Conservation (phyloP, 2,113 vertebrate species). For the Tichodroma muraria region DNA sequence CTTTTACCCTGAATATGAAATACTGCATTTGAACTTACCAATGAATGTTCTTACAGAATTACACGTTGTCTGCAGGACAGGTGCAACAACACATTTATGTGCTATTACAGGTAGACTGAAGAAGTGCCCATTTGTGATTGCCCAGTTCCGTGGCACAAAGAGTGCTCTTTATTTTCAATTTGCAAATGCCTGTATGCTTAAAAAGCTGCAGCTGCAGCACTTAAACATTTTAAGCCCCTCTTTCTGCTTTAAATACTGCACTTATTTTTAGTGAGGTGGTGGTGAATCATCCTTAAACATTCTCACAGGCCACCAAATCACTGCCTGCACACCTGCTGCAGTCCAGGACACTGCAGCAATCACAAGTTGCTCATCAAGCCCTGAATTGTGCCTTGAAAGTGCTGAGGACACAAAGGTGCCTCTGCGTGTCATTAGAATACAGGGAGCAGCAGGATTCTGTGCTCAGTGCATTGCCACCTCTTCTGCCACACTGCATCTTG, state of each 20-base stretch:
- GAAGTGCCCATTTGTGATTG: background rate
- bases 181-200: background rate
- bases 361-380: background rate
- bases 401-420: background rate
- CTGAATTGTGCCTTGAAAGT: background rate
- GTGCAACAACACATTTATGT: background rate
- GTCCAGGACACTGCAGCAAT: background rate
- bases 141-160: background rate
- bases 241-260: conserved; percentile 4
- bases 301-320: background rate
- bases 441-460: background rate
- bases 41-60: background rate
- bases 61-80: background rate
- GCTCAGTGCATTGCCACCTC: background rate
- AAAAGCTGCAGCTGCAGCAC: conserved; percentile 33
- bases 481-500: background rate
- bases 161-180: background rate
- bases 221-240: background rate
- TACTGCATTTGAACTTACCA: background rate
- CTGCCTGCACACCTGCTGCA: background rate
- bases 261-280: conserved; percentile 3
- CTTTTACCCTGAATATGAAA: background rate
- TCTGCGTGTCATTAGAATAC: background rate
- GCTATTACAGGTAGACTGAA: background rate
- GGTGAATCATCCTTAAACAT: background rate